Evolutionary conservation across 1,140 invertebrate species (phyloP).

Genomic region (Zaprionus vittiger): DNA sequence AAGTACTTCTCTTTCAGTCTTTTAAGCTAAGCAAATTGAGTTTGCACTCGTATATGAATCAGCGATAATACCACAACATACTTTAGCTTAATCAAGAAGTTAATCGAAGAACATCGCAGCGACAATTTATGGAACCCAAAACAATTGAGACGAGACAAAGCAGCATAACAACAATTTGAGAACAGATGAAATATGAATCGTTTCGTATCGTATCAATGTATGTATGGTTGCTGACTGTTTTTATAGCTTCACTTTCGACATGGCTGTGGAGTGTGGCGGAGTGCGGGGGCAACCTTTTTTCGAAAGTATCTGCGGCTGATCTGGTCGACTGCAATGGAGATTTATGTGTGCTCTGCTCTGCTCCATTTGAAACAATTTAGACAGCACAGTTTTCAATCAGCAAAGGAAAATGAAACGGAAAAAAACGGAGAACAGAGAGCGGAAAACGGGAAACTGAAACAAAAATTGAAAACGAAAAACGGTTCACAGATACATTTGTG

Average conservation of each 20-base stretch:
- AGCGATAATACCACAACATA: background rate
- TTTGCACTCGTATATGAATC: background rate
- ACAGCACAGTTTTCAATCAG: constrained; percentile 73
- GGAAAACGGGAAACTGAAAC: constrained; percentile 6
- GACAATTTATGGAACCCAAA: background rate
- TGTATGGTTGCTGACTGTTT: background rate
- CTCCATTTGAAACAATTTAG: constrained; percentile 67
- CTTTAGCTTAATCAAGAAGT: background rate
- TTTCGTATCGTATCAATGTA: background rate
- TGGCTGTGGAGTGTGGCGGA: background rate
- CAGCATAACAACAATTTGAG: background rate
- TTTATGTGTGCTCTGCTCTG: constrained; percentile 52
- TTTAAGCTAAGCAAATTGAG: too few species aligned
- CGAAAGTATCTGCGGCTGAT: constrained; percentile 14
- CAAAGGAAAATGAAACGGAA: constrained; percentile 6
- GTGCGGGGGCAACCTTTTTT: background rate
- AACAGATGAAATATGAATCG: background rate
- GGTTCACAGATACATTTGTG: constrained; percentile 41
- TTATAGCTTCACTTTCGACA: background rate
- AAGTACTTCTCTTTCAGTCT: too few species aligned
- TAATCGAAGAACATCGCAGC: background rate
- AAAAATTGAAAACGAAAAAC: constrained; percentile 28
- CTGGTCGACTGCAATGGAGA: constrained; percentile 32
- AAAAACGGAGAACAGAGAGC: constrained; percentile 42
- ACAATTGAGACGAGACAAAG: background rate